Percentiles rank a stretch among this genome's conserved stretches.
Evolutionary conservation across 30 jellyfish, hydroid and myxozoan genomes (phyloP).

Genomic region (Sanderia malayensis): DNA sequence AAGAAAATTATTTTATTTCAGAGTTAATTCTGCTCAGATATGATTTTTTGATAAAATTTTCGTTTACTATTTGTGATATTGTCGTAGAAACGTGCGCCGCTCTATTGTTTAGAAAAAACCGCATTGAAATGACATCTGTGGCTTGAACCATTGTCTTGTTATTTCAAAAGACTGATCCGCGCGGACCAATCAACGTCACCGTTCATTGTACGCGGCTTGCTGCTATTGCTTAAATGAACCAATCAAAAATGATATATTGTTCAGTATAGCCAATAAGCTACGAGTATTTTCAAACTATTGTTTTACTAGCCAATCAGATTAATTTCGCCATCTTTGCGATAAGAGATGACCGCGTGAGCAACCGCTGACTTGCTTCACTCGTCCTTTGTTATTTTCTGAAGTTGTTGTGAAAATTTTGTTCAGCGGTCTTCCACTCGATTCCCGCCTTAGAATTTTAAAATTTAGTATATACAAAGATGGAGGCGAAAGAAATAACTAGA

Average conservation of each 20-base stretch:
- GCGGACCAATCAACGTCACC: too few species aligned
- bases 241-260: not conserved
- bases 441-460: slow-evolving; percentile 69
- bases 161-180: not conserved
- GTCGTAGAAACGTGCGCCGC: slow-evolving; percentile 5
- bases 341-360: slow-evolving; percentile 1
- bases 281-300: not conserved
- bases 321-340: not conserved
- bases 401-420: slow-evolving; percentile 29
- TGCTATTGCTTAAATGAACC: not conserved
- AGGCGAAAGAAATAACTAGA: slow-evolving; percentile 46
- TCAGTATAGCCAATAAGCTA: not conserved
- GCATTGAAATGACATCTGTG: not conserved
- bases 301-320: slow-evolving; percentile 16
- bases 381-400: slow-evolving; percentile 30
- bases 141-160: not conserved
- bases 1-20: too few species aligned
- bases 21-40: too few species aligned
- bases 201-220: too few species aligned
- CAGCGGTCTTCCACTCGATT: slow-evolving; percentile 63
- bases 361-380: slow-evolving; percentile 63
- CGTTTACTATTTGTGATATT: too few species aligned
- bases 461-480: slow-evolving; percentile 58
- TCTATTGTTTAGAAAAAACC: slow-evolving; percentile 1
- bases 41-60: not conserved